These are phyloP conservation scores for Stichopus horrens DNA, from an alignment of 53 echinoderm and acorn worm genomes.

Conservation along the genomic window DNA sequence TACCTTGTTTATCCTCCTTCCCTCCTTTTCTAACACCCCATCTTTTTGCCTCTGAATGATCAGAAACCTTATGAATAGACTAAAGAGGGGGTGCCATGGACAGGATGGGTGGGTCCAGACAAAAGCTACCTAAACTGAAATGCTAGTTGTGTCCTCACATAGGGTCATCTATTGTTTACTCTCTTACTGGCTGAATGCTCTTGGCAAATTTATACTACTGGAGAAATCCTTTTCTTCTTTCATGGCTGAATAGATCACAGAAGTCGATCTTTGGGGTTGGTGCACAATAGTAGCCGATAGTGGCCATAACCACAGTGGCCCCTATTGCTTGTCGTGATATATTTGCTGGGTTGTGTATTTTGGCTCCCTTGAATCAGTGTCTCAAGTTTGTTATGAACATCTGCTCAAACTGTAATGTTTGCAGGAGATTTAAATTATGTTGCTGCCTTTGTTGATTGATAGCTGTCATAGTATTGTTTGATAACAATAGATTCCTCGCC, in stretches of 20 bases:
- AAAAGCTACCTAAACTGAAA: constrained; percentile 19
- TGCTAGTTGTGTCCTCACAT: constrained; percentile 31
- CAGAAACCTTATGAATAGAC: constrained; percentile 4
- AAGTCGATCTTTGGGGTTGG: neutral
- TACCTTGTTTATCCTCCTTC: constrained; percentile 26
- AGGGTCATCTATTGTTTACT: constrained; percentile 37
- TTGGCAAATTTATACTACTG: constrained; percentile 13
- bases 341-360: too few species aligned
- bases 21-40: constrained; percentile 1
- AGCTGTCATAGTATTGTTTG: too few species aligned
- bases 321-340: neutral
- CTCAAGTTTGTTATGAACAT: too few species aligned
- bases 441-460: too few species aligned
- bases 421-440: too few species aligned
- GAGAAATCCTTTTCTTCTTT: constrained; percentile 33
- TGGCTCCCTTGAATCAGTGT: too few species aligned
- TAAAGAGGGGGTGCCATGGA: neutral
- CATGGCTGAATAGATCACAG: constrained; percentile 23
- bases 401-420: too few species aligned
- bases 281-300: neutral
- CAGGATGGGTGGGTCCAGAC: constrained; percentile 40
- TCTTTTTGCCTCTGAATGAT: constrained; percentile 23
- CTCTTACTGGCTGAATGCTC: constrained; percentile 13
- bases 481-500: too few species aligned
- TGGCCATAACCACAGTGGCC: constrained; percentile 18